phyloP scores from a whole-genome alignment of 64 coral and sea anemone species.

The Montipora efflorescens region DNA sequence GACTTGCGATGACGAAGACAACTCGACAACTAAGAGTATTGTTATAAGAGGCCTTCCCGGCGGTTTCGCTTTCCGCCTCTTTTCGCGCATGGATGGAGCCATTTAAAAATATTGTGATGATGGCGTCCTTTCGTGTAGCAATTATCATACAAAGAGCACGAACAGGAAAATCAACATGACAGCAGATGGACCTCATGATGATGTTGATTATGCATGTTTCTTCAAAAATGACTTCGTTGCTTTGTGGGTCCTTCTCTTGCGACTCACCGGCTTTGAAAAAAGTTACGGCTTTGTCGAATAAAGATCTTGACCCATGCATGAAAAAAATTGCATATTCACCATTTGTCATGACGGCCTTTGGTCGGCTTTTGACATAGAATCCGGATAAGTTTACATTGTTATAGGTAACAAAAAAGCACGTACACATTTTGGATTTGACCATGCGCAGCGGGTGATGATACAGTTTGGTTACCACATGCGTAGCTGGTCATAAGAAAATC shows the following conservation, averaged over 20 bases:
- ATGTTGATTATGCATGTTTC: not conserved
- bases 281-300: not conserved
- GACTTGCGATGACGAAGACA: too few relatives aligned
- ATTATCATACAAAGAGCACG: not conserved
- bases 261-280: too few relatives aligned
- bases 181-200: not conserved
- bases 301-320: not conserved
- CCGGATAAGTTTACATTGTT: not conserved
- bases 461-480: not conserved
- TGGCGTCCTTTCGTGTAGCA: not conserved
- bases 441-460: not conserved
- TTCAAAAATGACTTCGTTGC: not conserved
- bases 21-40: too few relatives aligned
- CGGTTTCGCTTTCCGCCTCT: not conserved
- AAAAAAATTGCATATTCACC: not conserved
- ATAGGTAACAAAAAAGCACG: not conserved
- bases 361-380: not conserved
- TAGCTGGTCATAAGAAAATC: not conserved
- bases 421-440: not conserved
- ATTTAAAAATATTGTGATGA: slow-evolving; percentile 47
- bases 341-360: not conserved
- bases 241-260: not conserved
- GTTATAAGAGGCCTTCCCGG: too few relatives aligned
- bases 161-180: not conserved
- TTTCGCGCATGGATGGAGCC: not conserved